Conservation (phyloP, 2,888 invertebrate species). For the Agonopterix arenella region DNA sequence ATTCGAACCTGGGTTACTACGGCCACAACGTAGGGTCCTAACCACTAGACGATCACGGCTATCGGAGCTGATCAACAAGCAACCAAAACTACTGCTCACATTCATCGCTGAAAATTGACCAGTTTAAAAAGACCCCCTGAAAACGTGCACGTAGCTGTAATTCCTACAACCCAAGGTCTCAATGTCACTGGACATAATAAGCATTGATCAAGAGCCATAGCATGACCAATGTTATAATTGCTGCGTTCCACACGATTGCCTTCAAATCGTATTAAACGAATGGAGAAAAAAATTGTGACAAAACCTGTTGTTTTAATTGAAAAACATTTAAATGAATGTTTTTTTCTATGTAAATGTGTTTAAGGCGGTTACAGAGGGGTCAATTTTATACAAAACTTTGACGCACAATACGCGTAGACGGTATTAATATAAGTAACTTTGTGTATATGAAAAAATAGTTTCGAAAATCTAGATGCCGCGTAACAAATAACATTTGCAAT, state of each 20-base stretch:
- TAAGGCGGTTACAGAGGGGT: no score
- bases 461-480: no score
- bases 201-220: background rate
- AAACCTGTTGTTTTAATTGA: conserved; percentile 1
- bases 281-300: conserved; percentile 2
- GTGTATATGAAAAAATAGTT: no score
- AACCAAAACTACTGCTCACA: no score
- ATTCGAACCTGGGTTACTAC: conserved; percentile 82
- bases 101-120: no score
- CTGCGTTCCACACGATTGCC: conserved; percentile 17
- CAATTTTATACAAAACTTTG: no score
- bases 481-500: no score
- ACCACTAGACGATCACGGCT: conserved; percentile 85
- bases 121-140: no score
- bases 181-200: background rate
- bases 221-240: conserved; percentile 15
- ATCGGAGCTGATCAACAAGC: conserved; percentile 34
- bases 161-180: background rate
- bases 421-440: no score
- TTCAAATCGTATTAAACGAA: conserved; percentile 13
- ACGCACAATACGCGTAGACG: no score
- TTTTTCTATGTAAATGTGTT: no score
- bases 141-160: no score
- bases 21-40: conserved; percentile 83
- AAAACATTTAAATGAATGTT: background rate